These are phyloP conservation scores for Sterrhoptilus dennistouni DNA, from an alignment of 2,113 vertebrate genomes.

Conservation along the genomic window DNA sequence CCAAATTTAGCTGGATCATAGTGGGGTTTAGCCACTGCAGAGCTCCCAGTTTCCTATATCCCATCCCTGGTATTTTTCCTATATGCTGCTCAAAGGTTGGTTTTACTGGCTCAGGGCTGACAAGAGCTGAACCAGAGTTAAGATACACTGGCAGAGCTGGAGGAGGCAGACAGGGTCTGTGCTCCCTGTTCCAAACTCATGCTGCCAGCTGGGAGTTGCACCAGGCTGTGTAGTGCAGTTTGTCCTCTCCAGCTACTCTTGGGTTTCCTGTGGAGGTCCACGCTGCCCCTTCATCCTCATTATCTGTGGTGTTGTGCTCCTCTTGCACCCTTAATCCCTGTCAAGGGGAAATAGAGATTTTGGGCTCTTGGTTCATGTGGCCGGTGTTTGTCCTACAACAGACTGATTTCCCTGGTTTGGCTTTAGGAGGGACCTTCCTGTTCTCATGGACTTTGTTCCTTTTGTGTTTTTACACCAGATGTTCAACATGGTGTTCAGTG, in stretches of 20 bases:
- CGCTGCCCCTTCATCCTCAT: accelerated
- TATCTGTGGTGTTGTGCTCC: background rate
- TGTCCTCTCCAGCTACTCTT: background rate
- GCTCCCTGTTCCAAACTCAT: background rate
- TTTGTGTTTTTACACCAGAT: conserved; percentile 74
- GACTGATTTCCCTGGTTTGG: background rate
- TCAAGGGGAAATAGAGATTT: background rate
- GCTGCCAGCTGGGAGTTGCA: background rate
- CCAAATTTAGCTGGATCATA: background rate
- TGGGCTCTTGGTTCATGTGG: accelerated
- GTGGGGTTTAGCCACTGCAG: background rate
- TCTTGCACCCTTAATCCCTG: background rate
- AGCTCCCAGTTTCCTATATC: background rate
- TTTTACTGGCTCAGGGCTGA: background rate
- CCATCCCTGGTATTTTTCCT: background rate
- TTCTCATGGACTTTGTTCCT: background rate
- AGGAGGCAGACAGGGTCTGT: background rate
- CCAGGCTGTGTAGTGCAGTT: background rate
- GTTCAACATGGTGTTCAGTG: conserved; percentile 92
- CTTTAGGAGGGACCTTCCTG: background rate
- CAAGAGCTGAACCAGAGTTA: background rate
- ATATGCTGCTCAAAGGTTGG: background rate
- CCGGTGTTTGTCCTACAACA: accelerated
- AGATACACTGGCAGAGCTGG: background rate
- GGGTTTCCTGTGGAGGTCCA: background rate